A percentile compares a stretch with the other conserved stretches of the same genome.
These are phyloP conservation scores for Clarias macrocephalus DNA, from an alignment of 2,113 vertebrate genomes.

Conservation along the genomic window DNA sequence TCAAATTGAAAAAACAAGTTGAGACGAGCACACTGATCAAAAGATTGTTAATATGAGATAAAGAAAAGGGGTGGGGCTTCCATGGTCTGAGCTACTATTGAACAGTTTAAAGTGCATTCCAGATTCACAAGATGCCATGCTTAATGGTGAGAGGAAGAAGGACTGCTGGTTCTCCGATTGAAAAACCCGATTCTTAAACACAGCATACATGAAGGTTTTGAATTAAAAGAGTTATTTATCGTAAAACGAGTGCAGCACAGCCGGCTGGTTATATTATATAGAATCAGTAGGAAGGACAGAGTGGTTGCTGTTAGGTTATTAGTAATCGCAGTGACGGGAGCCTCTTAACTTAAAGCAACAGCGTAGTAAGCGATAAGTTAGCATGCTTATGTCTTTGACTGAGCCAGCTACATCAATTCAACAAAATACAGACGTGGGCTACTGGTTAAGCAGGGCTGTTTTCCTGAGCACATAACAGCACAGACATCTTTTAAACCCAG, in stretches of 20 bases:
- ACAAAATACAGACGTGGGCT: slow-evolving; percentile 8
- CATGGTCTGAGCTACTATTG: not conserved
- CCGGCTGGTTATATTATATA: not conserved
- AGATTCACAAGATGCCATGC: not conserved
- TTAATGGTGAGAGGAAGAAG: not conserved
- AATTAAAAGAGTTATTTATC: not conserved
- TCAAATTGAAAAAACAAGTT: not conserved
- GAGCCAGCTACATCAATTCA: slow-evolving; percentile 28
- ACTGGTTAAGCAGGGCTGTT: not conserved
- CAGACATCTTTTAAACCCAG: not conserved
- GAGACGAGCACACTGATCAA: not conserved
- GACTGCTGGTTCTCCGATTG: not conserved
- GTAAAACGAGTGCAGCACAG: not conserved
- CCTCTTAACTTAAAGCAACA: slow-evolving; percentile 29
- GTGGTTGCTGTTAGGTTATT: not conserved
- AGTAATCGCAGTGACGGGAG: not conserved
- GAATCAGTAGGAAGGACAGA: not conserved
- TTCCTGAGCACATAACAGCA: not conserved
- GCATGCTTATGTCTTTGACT: slow-evolving; percentile 18
- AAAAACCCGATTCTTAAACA: not conserved
- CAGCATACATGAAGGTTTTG: not conserved
- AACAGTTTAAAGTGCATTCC: not conserved
- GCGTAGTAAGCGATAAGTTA: slow-evolving; percentile 42
- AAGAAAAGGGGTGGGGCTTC: not conserved
- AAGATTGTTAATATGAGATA: not conserved